Evolutionary conservation across 2,113 vertebrate species (phyloP).

Genomic region (Lanius collurio): DNA sequence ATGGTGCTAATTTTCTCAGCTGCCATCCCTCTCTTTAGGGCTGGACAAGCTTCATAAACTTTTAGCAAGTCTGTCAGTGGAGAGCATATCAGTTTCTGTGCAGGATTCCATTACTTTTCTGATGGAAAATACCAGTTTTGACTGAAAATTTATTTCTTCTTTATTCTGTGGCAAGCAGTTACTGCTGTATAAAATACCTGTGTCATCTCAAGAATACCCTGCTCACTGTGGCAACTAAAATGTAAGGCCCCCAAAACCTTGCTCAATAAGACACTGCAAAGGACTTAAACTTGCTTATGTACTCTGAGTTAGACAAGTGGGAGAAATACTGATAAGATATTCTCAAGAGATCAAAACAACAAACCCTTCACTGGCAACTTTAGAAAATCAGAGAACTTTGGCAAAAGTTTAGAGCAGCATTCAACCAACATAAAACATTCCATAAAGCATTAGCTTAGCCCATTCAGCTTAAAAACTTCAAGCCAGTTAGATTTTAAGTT

Average conservation of each 20-base stretch:
- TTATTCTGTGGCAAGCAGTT: neutral
- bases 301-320: neutral
- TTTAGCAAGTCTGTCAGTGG: neutral
- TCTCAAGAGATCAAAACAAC: neutral
- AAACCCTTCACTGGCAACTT: neutral
- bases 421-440: neutral
- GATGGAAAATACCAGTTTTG: neutral
- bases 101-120: neutral
- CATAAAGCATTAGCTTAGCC: neutral
- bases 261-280: neutral
- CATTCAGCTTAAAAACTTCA: neutral
- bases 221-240: rapidly evolving
- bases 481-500: neutral
- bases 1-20: neutral
- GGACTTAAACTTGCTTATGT: neutral
- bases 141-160: neutral
- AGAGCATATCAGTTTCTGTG: neutral
- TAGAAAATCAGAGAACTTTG: neutral
- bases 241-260: neutral
- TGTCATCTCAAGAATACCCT: neutral
- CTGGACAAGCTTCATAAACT: neutral
- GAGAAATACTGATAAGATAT: neutral
- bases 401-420: neutral
- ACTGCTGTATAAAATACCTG: neutral
- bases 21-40: neutral